Percentiles rank a stretch among this genome's conserved stretches.
These are phyloP conservation scores for Chlorocebus sabaeus DNA, from an alignment of 2,113 vertebrate species.

Conservation along the genomic window DNA sequence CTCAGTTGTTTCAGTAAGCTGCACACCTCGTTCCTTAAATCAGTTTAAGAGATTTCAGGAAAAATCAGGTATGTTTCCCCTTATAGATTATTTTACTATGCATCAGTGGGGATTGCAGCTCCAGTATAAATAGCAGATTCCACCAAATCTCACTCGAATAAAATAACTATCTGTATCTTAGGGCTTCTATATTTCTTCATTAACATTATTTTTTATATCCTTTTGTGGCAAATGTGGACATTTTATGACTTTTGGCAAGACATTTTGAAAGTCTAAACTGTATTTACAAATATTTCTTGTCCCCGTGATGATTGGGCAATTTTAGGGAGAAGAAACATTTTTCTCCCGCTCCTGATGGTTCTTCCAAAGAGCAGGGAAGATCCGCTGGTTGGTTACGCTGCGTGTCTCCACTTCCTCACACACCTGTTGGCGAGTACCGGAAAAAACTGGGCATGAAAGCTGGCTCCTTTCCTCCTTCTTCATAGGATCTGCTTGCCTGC, in stretches of 20 bases:
- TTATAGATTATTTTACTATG: neutral
- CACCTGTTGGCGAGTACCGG: neutral
- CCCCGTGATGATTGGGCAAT: neutral
- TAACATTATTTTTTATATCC: neutral
- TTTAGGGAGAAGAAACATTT: neutral
- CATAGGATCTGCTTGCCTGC: neutral
- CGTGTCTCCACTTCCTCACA: fast-evolving
- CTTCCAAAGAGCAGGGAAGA: fast-evolving
- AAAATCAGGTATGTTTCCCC: neutral
- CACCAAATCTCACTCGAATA: neutral
- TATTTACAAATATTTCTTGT: neutral
- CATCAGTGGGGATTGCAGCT: fast-evolving
- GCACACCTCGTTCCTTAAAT: neutral
- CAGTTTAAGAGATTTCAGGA: neutral
- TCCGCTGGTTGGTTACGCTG: neutral
- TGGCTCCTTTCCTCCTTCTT: neutral
- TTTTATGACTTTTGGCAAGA: neutral
- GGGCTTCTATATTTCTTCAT: neutral
- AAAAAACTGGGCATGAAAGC: neutral
- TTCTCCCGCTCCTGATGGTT: neutral
- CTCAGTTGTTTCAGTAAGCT: neutral
- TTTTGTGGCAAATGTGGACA: neutral
- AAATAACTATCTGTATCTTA: neutral
- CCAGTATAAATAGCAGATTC: neutral
- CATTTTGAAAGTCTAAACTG: neutral